Percentiles rank a stretch among this genome's conserved stretches.
Conservation (phyloP, 2,113 vertebrate species). For the Egretta garzetta region DNA sequence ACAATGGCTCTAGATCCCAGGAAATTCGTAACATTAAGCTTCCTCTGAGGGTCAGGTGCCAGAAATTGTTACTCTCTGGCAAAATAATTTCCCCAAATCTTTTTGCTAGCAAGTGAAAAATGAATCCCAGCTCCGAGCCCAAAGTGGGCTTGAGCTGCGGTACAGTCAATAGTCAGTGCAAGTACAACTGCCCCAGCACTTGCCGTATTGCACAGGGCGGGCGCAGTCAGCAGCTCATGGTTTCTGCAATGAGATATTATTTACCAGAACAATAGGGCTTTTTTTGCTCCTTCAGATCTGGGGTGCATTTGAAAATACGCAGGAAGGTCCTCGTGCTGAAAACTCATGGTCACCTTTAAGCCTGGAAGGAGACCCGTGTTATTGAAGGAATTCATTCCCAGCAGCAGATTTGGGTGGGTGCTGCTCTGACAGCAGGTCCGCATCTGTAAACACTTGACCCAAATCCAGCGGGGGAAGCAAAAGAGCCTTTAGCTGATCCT, state of each 20-base stretch:
- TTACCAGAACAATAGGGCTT: not conserved
- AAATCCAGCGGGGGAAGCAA: not conserved
- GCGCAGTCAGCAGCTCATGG: not conserved
- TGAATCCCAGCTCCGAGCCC: not conserved
- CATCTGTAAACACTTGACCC: not conserved
- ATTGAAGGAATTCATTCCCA: not conserved
- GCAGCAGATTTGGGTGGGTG: not conserved
- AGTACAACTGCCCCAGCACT: not conserved
- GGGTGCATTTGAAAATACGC: not conserved
- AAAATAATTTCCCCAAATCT: not conserved
- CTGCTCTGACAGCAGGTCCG: not conserved
- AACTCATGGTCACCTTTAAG: not conserved
- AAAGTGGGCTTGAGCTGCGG: not conserved
- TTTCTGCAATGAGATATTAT: not conserved
- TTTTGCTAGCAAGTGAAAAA: not conserved
- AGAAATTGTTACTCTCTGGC: not conserved
- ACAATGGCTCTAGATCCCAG: not conserved
- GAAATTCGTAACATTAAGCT: not conserved
- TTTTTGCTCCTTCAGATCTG: not conserved
- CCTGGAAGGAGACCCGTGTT: accelerated
- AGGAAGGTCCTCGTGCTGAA: not conserved
- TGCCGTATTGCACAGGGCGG: accelerated
- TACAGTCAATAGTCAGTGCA: not conserved
- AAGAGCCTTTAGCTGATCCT: not conserved
- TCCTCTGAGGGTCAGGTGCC: not conserved